phyloP scores from a whole-genome alignment of 2,797 vertebrate species.

The Diceros bicornis region DNA sequence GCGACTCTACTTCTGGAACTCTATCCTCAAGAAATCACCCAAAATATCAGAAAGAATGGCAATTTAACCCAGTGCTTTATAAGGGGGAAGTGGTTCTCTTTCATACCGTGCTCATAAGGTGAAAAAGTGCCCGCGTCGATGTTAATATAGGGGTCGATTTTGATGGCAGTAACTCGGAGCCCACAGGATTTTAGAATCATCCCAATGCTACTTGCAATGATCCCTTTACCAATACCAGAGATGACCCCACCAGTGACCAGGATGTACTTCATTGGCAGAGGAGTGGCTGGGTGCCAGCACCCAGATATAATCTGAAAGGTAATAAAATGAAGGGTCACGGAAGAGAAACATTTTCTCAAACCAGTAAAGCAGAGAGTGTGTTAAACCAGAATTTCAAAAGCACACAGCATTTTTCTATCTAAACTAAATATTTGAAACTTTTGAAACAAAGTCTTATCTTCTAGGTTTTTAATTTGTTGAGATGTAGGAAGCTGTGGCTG shows the following conservation, averaged over 20 bases:
- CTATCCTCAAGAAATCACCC: constrained; percentile 45
- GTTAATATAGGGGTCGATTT: constrained; percentile 93
- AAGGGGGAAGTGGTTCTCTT: neutral
- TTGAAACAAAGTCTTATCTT: constrained; percentile 47
- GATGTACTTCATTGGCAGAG: constrained; percentile 91
- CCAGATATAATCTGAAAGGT: constrained; percentile 80
- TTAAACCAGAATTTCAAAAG: constrained; percentile 46
- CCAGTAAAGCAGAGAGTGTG: neutral
- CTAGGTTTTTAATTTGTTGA: neutral
- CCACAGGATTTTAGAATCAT: constrained; percentile 92
- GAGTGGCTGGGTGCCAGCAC: constrained; percentile 35
- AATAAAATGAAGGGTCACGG: constrained; percentile 61
- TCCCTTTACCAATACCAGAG: constrained; percentile 91
- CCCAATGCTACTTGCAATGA: constrained; percentile 92
- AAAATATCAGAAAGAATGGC: constrained; percentile 31
- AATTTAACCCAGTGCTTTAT: neutral
- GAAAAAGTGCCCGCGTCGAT: constrained; percentile 93
- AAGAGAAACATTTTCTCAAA: constrained; percentile 60
- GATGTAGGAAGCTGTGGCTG: neutral
- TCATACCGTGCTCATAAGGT: constrained; percentile 91
- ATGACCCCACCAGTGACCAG: constrained; percentile 92
- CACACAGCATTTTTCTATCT: neutral
- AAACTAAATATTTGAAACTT: neutral
- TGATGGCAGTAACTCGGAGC: constrained; percentile 91
- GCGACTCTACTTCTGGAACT: constrained; percentile 28